Evolutionary conservation across 2,113 vertebrate genomes (phyloP).

Genomic region (Jaculus jaculus): DNA sequence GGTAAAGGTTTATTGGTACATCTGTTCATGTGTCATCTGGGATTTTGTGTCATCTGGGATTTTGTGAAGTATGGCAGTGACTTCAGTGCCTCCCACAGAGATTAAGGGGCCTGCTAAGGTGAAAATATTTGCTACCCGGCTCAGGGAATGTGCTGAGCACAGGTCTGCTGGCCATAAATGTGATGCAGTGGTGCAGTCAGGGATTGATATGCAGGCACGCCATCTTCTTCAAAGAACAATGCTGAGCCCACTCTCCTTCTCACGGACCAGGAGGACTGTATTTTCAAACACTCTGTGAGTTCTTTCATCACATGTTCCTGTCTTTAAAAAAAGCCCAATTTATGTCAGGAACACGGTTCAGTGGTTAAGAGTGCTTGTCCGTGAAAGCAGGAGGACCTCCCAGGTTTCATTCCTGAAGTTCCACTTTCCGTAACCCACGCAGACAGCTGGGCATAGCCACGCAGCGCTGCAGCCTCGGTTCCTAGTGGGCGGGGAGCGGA

Average conservation of each 20-base stretch:
- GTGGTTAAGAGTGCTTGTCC: no score
- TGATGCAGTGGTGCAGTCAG: background rate
- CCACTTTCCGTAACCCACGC: no score
- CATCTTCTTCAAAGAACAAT: no score
- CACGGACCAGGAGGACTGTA: accelerated
- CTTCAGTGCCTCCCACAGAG: background rate
- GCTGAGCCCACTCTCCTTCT: background rate
- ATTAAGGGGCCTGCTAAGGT: background rate
- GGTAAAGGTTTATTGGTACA: background rate
- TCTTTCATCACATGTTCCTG: background rate
- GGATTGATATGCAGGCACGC: background rate
- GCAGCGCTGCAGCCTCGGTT: no score
- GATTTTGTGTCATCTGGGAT: no score
- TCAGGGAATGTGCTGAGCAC: background rate
- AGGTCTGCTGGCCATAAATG: background rate
- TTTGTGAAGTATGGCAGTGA: background rate
- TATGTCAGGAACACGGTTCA: no score
- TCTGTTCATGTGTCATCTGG: background rate
- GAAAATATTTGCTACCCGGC: background rate
- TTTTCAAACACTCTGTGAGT: background rate
- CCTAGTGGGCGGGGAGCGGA: background rate
- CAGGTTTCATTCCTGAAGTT: no score
- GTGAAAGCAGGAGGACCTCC: no score
- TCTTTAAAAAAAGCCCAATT: background rate
- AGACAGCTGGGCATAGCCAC: no score